These are phyloP conservation scores for Syrista parreyssii DNA, from an alignment of 2,888 invertebrate species.

Conservation along the genomic window DNA sequence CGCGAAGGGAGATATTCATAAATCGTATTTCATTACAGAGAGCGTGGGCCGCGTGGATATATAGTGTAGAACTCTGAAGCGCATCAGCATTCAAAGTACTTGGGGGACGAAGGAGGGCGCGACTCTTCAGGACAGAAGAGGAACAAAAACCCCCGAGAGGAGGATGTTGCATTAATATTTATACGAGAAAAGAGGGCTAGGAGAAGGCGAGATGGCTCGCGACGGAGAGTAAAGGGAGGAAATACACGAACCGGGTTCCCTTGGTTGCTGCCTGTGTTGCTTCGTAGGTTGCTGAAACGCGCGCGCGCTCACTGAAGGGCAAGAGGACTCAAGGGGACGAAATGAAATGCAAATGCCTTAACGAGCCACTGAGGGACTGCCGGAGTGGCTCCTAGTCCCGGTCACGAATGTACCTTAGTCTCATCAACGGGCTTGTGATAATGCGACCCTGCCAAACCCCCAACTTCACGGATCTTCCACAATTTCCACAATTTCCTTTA, in stretches of 20 bases:
- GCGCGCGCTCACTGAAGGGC: constrained; percentile 5
- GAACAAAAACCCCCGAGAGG: constrained; percentile 64
- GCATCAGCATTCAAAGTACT: constrained; percentile 67
- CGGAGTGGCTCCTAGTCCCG: constrained; percentile 53
- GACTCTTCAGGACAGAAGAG: constrained; percentile 48
- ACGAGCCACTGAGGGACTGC: constrained; percentile 66
- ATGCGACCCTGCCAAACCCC: constrained; percentile 26
- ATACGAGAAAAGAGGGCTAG: constrained; percentile 58
- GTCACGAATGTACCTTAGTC: constrained; percentile 58
- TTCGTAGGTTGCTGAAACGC: background rate
- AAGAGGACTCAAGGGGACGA: constrained; percentile 37
- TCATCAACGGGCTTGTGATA: constrained; percentile 58
- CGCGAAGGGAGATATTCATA: constrained; percentile 48
- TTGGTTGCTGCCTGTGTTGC: background rate
- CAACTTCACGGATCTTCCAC: background rate
- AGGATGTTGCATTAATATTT: constrained; percentile 67
- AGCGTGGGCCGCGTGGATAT: constrained; percentile 43
- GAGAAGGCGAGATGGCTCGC: constrained; percentile 38
- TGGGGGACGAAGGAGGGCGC: constrained; percentile 40
- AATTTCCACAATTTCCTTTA: background rate
- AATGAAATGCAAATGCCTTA: constrained; percentile 67
- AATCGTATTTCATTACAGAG: constrained; percentile 57
- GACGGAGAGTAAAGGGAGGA: constrained; percentile 29
- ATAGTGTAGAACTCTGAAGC: constrained; percentile 44
- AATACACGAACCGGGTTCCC: background rate